These are phyloP conservation scores for Drosophila jambulina DNA, from an alignment of 1,140 invertebrate species.

Conservation along the genomic window DNA sequence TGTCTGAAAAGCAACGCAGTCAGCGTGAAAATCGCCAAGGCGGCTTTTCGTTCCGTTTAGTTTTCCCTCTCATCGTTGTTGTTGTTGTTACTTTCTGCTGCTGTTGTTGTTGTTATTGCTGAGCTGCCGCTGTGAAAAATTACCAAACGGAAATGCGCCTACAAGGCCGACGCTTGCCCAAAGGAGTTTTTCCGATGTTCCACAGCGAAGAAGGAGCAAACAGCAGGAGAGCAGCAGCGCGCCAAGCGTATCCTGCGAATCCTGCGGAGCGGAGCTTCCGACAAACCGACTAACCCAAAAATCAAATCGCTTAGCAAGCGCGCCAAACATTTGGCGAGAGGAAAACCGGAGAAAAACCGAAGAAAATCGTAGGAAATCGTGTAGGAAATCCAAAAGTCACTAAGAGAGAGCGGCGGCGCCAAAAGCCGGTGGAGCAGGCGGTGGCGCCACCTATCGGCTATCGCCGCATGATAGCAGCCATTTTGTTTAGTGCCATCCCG, in stretches of 20 bases:
- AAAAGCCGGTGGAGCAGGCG: conserved; percentile 35
- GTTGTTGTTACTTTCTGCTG: conserved; percentile 37
- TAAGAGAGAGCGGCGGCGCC: conserved; percentile 44
- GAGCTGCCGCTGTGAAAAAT: conserved; percentile 67
- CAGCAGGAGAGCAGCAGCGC: conserved; percentile 18
- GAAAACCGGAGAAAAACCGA: conserved; percentile 6
- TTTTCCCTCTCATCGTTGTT: conserved; percentile 36
- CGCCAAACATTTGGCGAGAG: conserved; percentile 72
- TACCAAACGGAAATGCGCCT: conserved; percentile 80
- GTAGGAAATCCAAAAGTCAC: conserved; percentile 13
- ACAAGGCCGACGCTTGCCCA: conserved; percentile 58
- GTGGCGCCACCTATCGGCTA: conserved; percentile 79
- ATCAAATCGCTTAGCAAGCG: conserved; percentile 77
- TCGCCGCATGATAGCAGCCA: conserved; percentile 80
- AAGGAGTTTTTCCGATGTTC: conserved; percentile 28
- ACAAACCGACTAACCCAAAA: conserved; percentile 77
- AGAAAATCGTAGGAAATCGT: conserved; percentile 19
- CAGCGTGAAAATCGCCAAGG: conserved; percentile 72
- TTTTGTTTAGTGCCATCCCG: conserved; percentile 77
- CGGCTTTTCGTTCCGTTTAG: conserved; percentile 59
- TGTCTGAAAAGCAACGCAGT: conserved; percentile 48
- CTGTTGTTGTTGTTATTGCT: conserved; percentile 21
- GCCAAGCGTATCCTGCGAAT: conserved; percentile 32
- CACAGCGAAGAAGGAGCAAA: conserved; percentile 13
- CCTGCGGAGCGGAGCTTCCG: conserved; percentile 52